phyloP scores from a whole-genome alignment of 2,888 invertebrate species.

The Hyalella azteca region DNA sequence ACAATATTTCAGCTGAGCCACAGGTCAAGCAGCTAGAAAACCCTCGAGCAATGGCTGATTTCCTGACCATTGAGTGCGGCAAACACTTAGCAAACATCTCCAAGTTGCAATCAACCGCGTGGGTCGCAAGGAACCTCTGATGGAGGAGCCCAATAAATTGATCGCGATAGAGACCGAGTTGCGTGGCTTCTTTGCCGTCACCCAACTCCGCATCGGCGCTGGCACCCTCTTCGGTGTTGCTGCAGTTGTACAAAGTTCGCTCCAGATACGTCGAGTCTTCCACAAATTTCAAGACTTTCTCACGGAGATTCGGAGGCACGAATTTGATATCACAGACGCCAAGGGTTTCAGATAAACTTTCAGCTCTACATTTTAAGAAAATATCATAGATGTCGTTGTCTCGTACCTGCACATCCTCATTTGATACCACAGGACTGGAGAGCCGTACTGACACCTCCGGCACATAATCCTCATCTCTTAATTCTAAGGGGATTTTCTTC shows the following conservation, averaged over 20 bases:
- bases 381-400: slow-evolving; percentile 18
- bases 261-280: slow-evolving; percentile 1
- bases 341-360: neutral
- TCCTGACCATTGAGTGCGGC: neutral
- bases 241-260: neutral
- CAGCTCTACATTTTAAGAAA: neutral
- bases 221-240: neutral
- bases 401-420: neutral
- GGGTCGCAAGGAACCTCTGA: slow-evolving; percentile 23
- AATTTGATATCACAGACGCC: neutral
- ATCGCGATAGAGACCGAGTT: neutral
- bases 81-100: neutral
- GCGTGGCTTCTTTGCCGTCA: neutral
- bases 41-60: neutral
- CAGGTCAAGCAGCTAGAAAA: slow-evolving; percentile 15
- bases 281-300: neutral
- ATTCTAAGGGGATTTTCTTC: slow-evolving; percentile 29
- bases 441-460: neutral
- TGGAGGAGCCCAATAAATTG: slow-evolving; percentile 15
- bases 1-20: slow-evolving; percentile 21
- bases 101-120: neutral
- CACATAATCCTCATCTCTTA: slow-evolving; percentile 22
- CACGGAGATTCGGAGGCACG: neutral
- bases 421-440: neutral
- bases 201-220: neutral